Evolutionary conservation across 1,140 invertebrate species (phyloP).

Genomic region (Triops cancriformis): DNA sequence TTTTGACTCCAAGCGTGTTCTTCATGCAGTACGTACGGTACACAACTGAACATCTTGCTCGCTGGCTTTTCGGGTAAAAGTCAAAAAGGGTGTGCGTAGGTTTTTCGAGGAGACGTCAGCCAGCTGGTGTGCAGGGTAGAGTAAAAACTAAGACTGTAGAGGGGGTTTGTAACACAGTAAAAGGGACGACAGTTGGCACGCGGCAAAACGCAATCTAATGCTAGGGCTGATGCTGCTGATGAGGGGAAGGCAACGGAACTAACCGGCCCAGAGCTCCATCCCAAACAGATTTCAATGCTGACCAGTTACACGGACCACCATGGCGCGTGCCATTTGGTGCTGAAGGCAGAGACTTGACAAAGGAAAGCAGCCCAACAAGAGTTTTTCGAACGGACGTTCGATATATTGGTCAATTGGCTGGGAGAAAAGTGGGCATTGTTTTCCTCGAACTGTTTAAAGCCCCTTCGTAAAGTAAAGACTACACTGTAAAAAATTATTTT

Average conservation of each 20-base stretch:
- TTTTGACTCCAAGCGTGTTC: background rate
- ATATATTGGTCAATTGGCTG: too few relatives aligned
- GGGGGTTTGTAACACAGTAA: background rate
- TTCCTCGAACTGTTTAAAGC: too few relatives aligned
- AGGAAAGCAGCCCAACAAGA: background rate
- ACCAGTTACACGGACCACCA: conserved; percentile 4
- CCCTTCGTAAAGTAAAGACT: too few relatives aligned
- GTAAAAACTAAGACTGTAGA: background rate
- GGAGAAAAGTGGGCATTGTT: too few relatives aligned
- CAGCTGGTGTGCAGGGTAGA: background rate
- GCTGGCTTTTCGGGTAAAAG: background rate
- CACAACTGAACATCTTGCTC: background rate
- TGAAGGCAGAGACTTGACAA: background rate
- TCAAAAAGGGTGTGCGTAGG: conserved; percentile 1
- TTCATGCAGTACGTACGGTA: background rate
- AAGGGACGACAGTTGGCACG: background rate
- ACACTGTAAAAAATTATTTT: too few relatives aligned
- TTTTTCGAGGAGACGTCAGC: background rate
- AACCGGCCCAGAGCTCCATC: background rate
- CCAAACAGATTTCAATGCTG: background rate
- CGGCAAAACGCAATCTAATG: conserved; percentile 13
- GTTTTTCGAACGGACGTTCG: too few relatives aligned
- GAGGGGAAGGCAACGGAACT: background rate
- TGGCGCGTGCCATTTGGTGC: conserved; percentile 7
- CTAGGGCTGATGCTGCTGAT: background rate